A percentile compares a stretch with the other conserved stretches of the same genome.
Evolutionary conservation across 1,140 invertebrate species (phyloP).

Genomic region (Psilanteris sp.): DNA sequence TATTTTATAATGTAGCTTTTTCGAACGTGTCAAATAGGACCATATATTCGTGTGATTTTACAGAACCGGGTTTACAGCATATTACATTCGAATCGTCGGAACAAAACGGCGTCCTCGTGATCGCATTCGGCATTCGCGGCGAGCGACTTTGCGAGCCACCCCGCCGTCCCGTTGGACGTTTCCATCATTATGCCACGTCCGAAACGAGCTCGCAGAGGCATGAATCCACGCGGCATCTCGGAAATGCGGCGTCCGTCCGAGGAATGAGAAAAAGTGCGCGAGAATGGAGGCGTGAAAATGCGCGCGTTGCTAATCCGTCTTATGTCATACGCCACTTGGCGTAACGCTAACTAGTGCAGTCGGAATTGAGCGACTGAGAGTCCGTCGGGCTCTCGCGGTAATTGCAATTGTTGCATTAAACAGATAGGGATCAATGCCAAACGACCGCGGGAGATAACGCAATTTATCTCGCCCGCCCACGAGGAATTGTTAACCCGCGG

Average conservation of each 20-base stretch:
- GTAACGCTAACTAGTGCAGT: slow-evolving; percentile 44
- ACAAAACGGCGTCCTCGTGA: too few species aligned
- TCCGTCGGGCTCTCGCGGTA: slow-evolving; percentile 18
- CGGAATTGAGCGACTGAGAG: slow-evolving; percentile 44
- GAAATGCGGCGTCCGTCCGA: not conserved
- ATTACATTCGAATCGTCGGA: too few species aligned
- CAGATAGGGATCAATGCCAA: slow-evolving; percentile 63
- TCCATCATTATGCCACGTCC: too few species aligned
- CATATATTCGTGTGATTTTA: too few species aligned
- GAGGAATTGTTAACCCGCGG: slow-evolving; percentile 54
- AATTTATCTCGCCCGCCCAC: slow-evolving; percentile 58
- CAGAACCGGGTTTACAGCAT: too few species aligned
- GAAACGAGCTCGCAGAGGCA: too few species aligned
- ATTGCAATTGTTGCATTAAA: slow-evolving; percentile 57
- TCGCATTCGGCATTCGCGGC: too few species aligned
- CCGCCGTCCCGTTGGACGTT: too few species aligned
- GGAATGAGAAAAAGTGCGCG: slow-evolving; percentile 25
- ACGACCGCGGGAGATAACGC: slow-evolving; percentile 46
- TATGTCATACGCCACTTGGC: slow-evolving; percentile 53
- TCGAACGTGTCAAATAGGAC: too few species aligned
- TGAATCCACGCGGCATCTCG: too few species aligned
- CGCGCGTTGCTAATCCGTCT: slow-evolving; percentile 36
- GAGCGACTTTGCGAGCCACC: too few species aligned
- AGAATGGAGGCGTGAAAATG: slow-evolving; percentile 39
- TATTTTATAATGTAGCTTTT: too few species aligned